Evolutionary conservation across 1,140 invertebrate species (phyloP), one percentile per base, ranked within the genome.

Genomic region (Neuroterus valhalla): DNA sequence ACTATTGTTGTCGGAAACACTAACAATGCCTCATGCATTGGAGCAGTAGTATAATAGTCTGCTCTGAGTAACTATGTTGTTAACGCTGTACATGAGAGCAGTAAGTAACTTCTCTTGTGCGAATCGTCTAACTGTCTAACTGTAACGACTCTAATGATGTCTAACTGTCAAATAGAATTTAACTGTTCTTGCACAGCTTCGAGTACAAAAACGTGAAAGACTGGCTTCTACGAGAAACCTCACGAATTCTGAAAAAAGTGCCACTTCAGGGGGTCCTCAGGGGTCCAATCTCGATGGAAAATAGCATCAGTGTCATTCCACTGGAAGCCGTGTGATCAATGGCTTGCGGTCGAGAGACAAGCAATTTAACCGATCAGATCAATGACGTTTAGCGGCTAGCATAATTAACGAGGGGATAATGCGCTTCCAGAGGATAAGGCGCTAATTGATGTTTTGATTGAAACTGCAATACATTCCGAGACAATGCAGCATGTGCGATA

Each of bases 1-100:
- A 67, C 26, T 46, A 46, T 72, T 71, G 74, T 71, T 50, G 26
- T 70, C 17, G 66, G 48, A 43, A n/a, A 68, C 14, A 52, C 62
- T 68, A 71, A 75, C 74, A 75, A 75, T 71, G 69, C 66, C 42
- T 68, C 67, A 55, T 66, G 46, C 12, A n/a, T 38, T 44, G 70
- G 66, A 38, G 31, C 31, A 38, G 31, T 52, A 66, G 50, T 45
- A 55, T 26, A 21, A 52, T 66, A 52, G 50, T 17, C 19, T 62
- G 48, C 31, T 43, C 45, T 62, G 52, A 44, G 44, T 71, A 66
- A 23, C 50, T 44, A 45, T 48, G 23, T 42, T 21, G 50, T 52
- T 23, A 23, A 52, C 21, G 45, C 69, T 42, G n/a, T 68, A 68
- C 17, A 42, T 42, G 48, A 44, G 66, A 17, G 44, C 5, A 19